Evolutionary conservation across 2,888 invertebrate genomes (phyloP), one percentile per base, ranked within the genome.

Genomic region (Cremastinae sp.): DNA sequence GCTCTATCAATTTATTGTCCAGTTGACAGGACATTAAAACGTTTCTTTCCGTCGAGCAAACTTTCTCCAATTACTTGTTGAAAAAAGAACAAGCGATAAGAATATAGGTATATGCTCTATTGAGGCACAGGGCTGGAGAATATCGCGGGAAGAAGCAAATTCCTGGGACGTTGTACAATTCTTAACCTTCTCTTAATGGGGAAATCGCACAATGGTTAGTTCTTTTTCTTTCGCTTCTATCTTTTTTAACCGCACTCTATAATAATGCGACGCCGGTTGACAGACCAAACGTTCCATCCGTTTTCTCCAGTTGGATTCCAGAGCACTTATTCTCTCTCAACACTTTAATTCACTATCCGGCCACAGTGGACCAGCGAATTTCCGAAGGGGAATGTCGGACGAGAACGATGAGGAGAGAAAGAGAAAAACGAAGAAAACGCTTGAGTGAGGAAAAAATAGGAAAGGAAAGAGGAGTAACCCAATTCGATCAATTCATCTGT

Each of bases 281-380:
- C 64, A 70, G 49, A 56, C 62, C 58, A 51, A 43, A 41, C 37
- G 58, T 28, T 58, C 58, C 49, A 49, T 64, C 35, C 47, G 39
- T 51, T 58, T 64, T 39, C n/a, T 8, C 39, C 53, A 49, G 51
- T 64, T 53, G 70, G 53, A 70, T 59, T 51, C 47, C 53, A 45
- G n/a, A n/a, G 59, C 43, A 59, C 66, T 66, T n/a, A n/a, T n/a
- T n/a, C n/a, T 61, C 59, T 39, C 64, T 56, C 64, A 47, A 62
- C 74, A 62, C 68, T 74, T 74, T 74, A 74, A 74, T 74, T 74
- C 68, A 74, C 62, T 74, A 74, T 68, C 61, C 61, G 56, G 62
- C 61, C 73, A 35, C 56, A 37, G 39, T 56, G 74, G 39, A 74
- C 68, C 62, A 62, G 68, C 74, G 62, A 74, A 74, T 74, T 74